Evolutionary conservation across 2,113 vertebrate species (phyloP).

Genomic region (Alethe diademata): DNA sequence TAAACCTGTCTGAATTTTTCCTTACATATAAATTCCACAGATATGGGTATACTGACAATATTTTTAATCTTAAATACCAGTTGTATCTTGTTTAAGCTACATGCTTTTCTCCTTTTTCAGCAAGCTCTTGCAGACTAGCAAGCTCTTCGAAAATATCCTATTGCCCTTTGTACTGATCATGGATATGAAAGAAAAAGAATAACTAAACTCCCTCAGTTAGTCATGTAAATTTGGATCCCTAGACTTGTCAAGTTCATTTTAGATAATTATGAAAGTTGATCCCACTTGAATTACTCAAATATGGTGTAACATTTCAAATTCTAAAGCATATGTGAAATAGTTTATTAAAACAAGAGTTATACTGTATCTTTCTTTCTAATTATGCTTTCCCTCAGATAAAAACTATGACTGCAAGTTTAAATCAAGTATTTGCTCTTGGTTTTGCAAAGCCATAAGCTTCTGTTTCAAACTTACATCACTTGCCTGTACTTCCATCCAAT

Average conservation of each 20-base stretch:
- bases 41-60: not conserved
- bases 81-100: not conserved
- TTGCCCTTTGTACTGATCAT: not conserved
- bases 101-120: not conserved
- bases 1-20: not conserved
- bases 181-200: not conserved
- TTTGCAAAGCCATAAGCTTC: not conserved
- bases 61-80: not conserved
- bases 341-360: not conserved
- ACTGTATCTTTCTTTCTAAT: not conserved
- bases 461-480: not conserved
- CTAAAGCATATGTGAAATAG: not conserved
- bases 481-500: not conserved
- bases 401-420: not conserved
- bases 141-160: not conserved
- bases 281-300: not conserved
- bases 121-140: not conserved
- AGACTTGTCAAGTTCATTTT: not conserved
- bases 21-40: not conserved
- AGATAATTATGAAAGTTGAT: not conserved
- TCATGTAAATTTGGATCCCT: not conserved
- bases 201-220: not conserved
- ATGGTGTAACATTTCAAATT: not conserved
- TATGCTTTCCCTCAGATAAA: not conserved
- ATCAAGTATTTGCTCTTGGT: not conserved